phyloP scores from a whole-genome alignment of 2,113 vertebrate genomes.

The Theristicus caerulescens region DNA sequence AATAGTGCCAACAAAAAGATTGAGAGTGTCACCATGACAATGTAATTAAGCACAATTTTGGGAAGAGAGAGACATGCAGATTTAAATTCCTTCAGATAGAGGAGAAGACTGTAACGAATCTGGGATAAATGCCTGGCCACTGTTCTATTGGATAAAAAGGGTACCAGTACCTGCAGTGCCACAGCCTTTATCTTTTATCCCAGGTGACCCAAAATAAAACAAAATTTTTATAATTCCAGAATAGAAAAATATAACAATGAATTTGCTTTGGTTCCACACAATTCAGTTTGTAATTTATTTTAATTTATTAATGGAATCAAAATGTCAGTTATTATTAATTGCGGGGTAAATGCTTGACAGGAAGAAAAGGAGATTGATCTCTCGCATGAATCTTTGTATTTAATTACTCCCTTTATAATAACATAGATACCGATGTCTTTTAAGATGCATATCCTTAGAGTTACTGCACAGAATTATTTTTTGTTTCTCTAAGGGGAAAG shows the following conservation, averaged over 20 bases:
- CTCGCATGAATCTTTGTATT: background rate
- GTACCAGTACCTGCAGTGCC: background rate
- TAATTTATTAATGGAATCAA: background rate
- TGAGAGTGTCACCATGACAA: background rate
- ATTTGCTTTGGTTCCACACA: background rate
- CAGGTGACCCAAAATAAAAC: background rate
- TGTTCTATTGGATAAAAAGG: background rate
- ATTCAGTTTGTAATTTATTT: background rate
- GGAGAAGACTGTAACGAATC: background rate
- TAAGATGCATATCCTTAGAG: background rate
- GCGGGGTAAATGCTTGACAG: background rate
- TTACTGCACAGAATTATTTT: background rate
- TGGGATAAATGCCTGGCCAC: background rate
- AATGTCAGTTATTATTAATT: background rate
- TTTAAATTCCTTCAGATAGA: background rate
- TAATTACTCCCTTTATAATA: background rate
- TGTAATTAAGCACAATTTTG: background rate
- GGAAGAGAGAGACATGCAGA: background rate
- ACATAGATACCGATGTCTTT: background rate
- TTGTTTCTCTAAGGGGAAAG: constrained; percentile 79
- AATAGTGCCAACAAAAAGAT: background rate
- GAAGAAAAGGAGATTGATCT: background rate
- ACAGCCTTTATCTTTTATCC: background rate
- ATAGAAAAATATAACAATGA: background rate
- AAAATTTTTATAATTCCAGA: background rate